phyloP scores from a whole-genome alignment of 2,888 invertebrate genomes.

The Drosophila leonis region DNA sequence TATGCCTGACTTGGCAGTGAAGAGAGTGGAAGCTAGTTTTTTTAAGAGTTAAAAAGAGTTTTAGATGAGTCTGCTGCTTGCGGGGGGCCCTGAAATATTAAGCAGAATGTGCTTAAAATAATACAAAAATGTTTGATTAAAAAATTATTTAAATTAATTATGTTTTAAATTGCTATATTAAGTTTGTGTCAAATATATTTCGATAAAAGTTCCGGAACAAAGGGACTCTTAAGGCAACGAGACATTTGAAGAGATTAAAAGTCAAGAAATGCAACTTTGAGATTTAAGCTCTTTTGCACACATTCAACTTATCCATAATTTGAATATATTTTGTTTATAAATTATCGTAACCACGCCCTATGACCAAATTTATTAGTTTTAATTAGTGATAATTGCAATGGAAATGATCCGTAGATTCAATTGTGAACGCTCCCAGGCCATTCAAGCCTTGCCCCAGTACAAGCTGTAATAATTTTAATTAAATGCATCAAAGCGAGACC shows the following conservation, averaged over 20 bases:
- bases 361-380: conserved; percentile 2
- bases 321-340: background rate
- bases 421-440: conserved; percentile 43
- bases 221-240: background rate
- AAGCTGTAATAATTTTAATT: conserved; percentile 68
- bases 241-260: background rate
- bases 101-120: background rate
- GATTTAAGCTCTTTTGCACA: background rate
- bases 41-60: conserved; percentile 47
- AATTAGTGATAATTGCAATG: conserved; percentile 26
- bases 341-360: background rate
- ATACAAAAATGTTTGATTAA: background rate
- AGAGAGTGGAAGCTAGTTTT: conserved; percentile 57
- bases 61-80: conserved; percentile 20
- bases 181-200: background rate
- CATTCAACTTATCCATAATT: background rate
- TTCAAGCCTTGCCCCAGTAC: conserved; percentile 32
- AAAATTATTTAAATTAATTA: background rate
- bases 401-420: conserved; percentile 19
- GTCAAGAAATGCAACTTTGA: background rate
- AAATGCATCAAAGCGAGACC: conserved; percentile 59
- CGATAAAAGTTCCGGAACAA: background rate
- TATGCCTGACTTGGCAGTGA: conserved; percentile 69
- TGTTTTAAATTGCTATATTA: too few species aligned
- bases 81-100: conserved; percentile 51